Evolutionary conservation across 2,888 invertebrate species (phyloP).

Genomic region (Melanchra persicariae): DNA sequence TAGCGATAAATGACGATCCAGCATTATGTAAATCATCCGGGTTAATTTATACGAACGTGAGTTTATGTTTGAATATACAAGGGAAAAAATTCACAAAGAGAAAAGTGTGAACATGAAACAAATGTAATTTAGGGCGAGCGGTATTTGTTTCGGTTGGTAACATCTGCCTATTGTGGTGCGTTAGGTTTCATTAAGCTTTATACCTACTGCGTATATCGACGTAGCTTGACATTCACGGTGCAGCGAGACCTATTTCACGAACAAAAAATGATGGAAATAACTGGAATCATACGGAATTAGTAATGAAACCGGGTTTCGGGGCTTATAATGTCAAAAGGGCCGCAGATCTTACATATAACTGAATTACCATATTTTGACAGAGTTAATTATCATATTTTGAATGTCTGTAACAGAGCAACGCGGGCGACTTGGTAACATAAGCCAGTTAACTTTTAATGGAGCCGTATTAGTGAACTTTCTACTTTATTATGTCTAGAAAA

Average conservation of each 20-base stretch:
- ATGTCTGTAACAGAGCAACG: conserved; percentile 2
- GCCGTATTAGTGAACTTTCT: background rate
- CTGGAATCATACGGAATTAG: conserved; percentile 32
- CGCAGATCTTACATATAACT: conserved; percentile 19
- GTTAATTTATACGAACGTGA: conserved; percentile 52
- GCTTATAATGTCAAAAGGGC: conserved; percentile 33
- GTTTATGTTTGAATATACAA: conserved; percentile 43
- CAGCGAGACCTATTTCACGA: conserved; percentile 44
- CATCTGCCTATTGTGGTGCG: conserved; percentile 57
- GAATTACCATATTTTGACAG: conserved; percentile 56
- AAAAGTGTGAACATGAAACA: conserved; percentile 58
- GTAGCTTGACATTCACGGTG: conserved; percentile 33
- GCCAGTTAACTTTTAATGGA: conserved; percentile 8
- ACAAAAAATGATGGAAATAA: conserved; percentile 45
- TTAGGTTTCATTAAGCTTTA: conserved; percentile 48
- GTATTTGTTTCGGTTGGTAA: conserved; percentile 56
- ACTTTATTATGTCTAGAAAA: background rate
- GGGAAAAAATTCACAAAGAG: conserved; percentile 35
- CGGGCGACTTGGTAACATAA: background rate
- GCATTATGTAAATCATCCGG: conserved; percentile 60
- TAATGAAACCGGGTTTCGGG: conserved; percentile 20
- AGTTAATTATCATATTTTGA: conserved; percentile 21
- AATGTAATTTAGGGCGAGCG: conserved; percentile 59
- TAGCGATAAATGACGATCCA: conserved; percentile 62
- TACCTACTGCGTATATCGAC: conserved; percentile 26